These are phyloP conservation scores for Euproctis similis DNA, from an alignment of 2,888 invertebrate species.

Conservation along the genomic window DNA sequence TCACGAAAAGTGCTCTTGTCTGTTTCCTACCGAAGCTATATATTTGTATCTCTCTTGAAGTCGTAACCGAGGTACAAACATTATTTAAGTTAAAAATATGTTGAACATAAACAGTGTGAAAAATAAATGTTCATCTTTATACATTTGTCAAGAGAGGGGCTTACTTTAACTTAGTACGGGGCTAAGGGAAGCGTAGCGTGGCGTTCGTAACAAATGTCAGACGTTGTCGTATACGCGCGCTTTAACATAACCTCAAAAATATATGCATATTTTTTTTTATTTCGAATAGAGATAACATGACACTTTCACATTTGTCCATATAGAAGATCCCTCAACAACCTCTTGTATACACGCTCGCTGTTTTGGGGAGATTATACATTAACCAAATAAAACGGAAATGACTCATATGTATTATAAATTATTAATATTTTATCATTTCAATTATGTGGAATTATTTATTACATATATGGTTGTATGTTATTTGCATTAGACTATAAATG, in stretches of 20 bases:
- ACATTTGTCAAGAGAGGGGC: slow-evolving; percentile 72
- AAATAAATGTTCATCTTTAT: slow-evolving; percentile 72
- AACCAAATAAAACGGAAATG: too few relatives aligned
- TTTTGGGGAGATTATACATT: too few relatives aligned
- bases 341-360: too few relatives aligned
- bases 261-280: slow-evolving; percentile 35
- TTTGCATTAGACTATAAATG: too few relatives aligned
- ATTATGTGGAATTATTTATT: too few relatives aligned
- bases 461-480: too few relatives aligned
- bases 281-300: slow-evolving; percentile 20
- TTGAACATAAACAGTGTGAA: slow-evolving; percentile 59
- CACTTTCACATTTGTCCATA: slow-evolving; percentile 20
- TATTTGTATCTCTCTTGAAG: slow-evolving; percentile 41
- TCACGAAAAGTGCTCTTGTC: slow-evolving; percentile 31
- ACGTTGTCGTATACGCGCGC: slow-evolving; percentile 35
- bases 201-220: slow-evolving; percentile 44
- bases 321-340: slow-evolving; percentile 11
- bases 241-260: slow-evolving; percentile 43
- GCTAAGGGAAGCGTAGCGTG: slow-evolving; percentile 55
- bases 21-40: slow-evolving; percentile 32
- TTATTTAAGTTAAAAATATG: slow-evolving; percentile 44
- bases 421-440: too few relatives aligned
- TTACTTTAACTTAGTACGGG: slow-evolving; percentile 66
- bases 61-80: slow-evolving; percentile 33
- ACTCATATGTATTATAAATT: too few relatives aligned